Evolutionary conservation across 1,140 invertebrate species (phyloP), one percentile per base, ranked within the genome.

Genomic region (Brachionus rotundiformis): DNA sequence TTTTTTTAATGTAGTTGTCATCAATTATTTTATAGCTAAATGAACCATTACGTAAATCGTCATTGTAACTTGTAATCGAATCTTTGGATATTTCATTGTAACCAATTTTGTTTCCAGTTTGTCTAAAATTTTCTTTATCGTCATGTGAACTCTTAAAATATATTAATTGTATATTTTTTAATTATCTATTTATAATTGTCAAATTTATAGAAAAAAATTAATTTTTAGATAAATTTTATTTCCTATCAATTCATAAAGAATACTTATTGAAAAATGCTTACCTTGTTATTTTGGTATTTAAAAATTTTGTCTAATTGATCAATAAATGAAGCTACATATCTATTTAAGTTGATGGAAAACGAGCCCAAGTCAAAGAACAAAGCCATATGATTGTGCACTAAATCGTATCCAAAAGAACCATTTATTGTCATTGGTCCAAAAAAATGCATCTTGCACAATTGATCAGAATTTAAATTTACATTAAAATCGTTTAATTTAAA

Each of bases 401-500:
- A 44, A 44, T 73, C 68, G 10, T 31, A 31, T 23, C 29, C 16
- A 44, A 73, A 73, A 2, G 29, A 47, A 44, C 39, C 68, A 44
- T 19, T 25, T 1, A 44, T 1, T n/a, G 68, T 25, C 33, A 73
- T 25, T 3, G 68, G 68, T 23, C 68, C 68, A 44, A 73, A 73
- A 41, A 73, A 23, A n/a, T 73, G 33, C 11, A 44, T 44, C 36
- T 44, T 73, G 41, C 10, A 8, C 36, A 27, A 41, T 73, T 41
- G 11, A 27, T 73, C 19, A 25, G 6, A 73, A 68, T 16, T 68
- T 41, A 73, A 44, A 44, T 44, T 73, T 44, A 44, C 3, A 73
- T 44, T 73, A 5, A 73, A 73, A 73, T 73, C 68, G 6, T 73
- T 73, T 44, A 73, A 73, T 44, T 73, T 73, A 23, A 73, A 73